These are phyloP conservation scores for Periophthalmus modestus DNA, from an alignment of 2,113 vertebrate genomes.

Conservation along the genomic window DNA sequence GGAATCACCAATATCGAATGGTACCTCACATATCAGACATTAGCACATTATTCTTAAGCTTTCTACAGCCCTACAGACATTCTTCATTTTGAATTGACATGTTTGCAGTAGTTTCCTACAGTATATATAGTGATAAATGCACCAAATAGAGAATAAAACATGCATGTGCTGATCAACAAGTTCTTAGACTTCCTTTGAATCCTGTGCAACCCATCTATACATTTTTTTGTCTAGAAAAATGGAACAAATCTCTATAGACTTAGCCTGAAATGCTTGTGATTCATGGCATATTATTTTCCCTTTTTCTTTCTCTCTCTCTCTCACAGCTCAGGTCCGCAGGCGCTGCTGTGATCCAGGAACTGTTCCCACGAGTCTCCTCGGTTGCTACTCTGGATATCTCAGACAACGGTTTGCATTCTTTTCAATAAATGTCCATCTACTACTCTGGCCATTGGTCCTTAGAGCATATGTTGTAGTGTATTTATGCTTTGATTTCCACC, in stretches of 20 bases:
- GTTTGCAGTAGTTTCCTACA: not conserved
- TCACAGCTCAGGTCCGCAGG: constrained; percentile 82
- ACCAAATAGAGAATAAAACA: constrained; percentile 30
- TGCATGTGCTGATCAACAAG: not conserved
- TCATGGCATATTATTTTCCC: constrained; percentile 16
- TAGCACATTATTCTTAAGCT: not conserved
- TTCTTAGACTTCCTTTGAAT: constrained; percentile 6
- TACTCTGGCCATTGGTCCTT: constrained; percentile 37
- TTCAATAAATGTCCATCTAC: constrained; percentile 16
- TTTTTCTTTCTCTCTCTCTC: constrained; percentile 19
- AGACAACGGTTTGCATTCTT: constrained; percentile 78
- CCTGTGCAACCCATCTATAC: constrained; percentile 24
- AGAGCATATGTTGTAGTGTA: not conserved
- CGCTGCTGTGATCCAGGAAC: constrained; percentile 84
- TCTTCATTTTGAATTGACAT: not conserved
- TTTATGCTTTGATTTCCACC: not conserved
- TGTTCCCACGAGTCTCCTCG: constrained; percentile 80
- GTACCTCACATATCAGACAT: too few species aligned
- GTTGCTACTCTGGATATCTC: constrained; percentile 84
- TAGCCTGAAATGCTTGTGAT: constrained; percentile 39
- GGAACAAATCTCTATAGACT: constrained; percentile 44
- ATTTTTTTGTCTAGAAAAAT: constrained; percentile 42
- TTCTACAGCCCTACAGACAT: not conserved
- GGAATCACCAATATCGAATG: not conserved
- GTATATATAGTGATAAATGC: not conserved